Conservation (phyloP, 2,113 vertebrate species). For the Eonycteris spelaea region DNA sequence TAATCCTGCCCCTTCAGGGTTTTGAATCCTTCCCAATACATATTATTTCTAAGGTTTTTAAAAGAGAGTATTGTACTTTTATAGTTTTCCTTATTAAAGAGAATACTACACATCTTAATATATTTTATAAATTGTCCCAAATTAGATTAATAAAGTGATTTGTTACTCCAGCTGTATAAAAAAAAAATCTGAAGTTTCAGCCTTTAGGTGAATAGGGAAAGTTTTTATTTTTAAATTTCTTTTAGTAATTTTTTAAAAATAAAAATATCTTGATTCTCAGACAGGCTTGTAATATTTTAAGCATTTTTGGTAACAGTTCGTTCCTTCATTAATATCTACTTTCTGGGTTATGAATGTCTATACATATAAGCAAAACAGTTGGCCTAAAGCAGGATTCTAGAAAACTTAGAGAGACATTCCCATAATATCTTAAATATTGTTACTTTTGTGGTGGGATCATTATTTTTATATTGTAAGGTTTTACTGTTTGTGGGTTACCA, state of each 20-base stretch:
- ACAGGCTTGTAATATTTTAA: not conserved
- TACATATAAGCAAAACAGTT: not conserved
- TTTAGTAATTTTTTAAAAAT: not conserved
- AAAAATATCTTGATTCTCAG: not conserved
- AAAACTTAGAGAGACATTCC: not conserved
- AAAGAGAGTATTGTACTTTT: not conserved
- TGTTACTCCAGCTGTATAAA: not conserved
- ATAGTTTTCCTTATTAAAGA: constrained; percentile 26
- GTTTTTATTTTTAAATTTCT: not conserved
- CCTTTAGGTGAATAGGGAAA: not conserved
- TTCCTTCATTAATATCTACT: not conserved
- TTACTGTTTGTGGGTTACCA: not conserved
- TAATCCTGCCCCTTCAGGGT: not conserved
- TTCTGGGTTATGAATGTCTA: not conserved
- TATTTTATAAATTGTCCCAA: not conserved
- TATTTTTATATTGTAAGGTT: not conserved
- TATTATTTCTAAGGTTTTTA: not conserved
- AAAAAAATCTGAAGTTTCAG: not conserved
- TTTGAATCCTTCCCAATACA: not conserved
- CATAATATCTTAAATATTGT: not conserved
- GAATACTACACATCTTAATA: not conserved
- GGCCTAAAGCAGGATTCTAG: not conserved
- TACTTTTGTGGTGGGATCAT: not conserved
- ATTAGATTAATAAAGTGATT: not conserved
- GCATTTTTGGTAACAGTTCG: not conserved